Conservation (phyloP, 35 echinoderm and acorn worm species). For the Heliocidaris tuberculata region DNA sequence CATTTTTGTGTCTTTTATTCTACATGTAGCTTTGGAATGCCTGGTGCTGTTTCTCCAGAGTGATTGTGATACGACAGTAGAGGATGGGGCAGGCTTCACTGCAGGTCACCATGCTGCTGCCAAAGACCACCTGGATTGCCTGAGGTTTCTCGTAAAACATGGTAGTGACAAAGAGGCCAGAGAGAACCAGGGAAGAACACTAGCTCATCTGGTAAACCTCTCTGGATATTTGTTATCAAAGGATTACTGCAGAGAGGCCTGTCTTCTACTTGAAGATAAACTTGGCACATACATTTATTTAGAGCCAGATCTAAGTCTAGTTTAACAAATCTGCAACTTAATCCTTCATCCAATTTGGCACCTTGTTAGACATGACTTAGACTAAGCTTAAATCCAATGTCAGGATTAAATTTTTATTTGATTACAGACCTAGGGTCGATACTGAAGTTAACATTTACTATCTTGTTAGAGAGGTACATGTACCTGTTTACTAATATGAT, state of each 20-base stretch:
- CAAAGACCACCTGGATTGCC: slow-evolving; percentile 82
- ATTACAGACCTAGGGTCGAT: too few species aligned
- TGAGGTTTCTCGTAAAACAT: slow-evolving; percentile 82
- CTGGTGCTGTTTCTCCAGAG: slow-evolving; percentile 80
- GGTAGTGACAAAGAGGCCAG: slow-evolving; percentile 58
- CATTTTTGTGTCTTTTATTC: background rate
- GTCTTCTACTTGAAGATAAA: background rate
- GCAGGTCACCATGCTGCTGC: slow-evolving; percentile 80
- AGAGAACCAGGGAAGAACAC: slow-evolving; percentile 63
- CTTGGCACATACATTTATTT: background rate
- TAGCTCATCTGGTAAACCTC: slow-evolving; percentile 72
- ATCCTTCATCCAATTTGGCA: too few species aligned
- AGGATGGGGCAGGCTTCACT: slow-evolving; percentile 62
- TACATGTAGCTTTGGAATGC: slow-evolving; percentile 90
- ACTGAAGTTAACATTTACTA: too few species aligned
- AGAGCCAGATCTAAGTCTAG: background rate
- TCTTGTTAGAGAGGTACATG: too few species aligned
- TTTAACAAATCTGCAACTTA: too few species aligned
- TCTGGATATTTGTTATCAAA: background rate
- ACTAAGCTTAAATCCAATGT: too few species aligned
- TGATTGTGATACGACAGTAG: slow-evolving; percentile 73
- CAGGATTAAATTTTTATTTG: too few species aligned
- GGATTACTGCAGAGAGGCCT: background rate
- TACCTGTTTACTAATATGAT: too few species aligned
- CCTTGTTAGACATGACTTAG: too few species aligned